Base-by-base conservation (phyloP, 2,888 invertebrate species). In the Tachina lurida region DNA sequence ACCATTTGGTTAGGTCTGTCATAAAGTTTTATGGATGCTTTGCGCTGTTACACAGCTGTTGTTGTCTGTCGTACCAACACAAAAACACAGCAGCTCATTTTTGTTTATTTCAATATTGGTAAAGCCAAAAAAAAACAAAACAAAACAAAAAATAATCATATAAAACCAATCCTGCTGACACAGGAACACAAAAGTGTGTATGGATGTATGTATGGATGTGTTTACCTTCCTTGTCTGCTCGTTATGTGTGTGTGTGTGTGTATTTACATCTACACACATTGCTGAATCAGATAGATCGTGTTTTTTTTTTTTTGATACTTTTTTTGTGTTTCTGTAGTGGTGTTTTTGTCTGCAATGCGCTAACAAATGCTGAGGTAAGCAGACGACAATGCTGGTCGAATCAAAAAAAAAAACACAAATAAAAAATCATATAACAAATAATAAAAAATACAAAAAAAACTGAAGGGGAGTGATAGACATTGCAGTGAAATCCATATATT, bases 311-410 rank as follows among this genome's bases (percentile, higher is more conserved):
- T 49, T 65, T 0, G 31, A 2, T 45, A 19, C 15, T 49, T 17
- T 19, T 63, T 22, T 49, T 74, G 12, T 47, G 54, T 58, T 49
- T 4, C 13, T 65, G 73, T 68, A 45, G 78, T 60, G 47, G 54
- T 47, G 22, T 78, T 84, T 84, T 76, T 73, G 76, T 84, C 84
- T 84, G 84, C 84, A 84, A 75, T 84, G 84, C 84, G 84, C 84
- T 80, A 80, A 76, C 81, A 84, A 84, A 67, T 77, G 54, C 81
- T 84, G 76, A 84, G 80, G 80, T 84, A 84, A 77, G 68, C 84
- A 84, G 71, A 65, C 79, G 84, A 67, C 60, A 62, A 74, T 70
- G 45, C 52, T 49, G 68, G 52, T 62, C 65, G 19, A 8, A 19
- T n/a, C n/a, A 39, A 41, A 62, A 52, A 70, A 54, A 15, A 22